Evolutionary conservation across 2,113 vertebrate genomes (phyloP), one percentile per base, ranked within the genome.

Genomic region (Ifrita kowaldi): DNA sequence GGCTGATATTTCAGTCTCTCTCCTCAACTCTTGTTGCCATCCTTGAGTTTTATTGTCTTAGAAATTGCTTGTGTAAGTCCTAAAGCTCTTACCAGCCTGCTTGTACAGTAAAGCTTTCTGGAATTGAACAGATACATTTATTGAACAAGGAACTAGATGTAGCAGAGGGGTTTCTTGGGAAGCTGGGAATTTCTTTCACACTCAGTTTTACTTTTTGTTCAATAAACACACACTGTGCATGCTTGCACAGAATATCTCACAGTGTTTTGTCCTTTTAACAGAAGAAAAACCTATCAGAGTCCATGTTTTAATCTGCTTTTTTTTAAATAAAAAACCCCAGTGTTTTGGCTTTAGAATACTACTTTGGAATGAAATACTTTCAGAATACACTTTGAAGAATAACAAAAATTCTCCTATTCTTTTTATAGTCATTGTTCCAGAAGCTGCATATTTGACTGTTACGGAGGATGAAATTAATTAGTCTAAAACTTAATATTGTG

Each of bases 381-480:
- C 35, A 55, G 55, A 75, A 70, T 53, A 10, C 74, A 18, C 22
- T 59, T 85, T 0, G 0, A 91, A 77, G 16, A 73, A 22, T 46
- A 60, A 37, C 6, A 62, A 47, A 81, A 87, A 53, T 27, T 68
- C 8, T 60, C 4, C 11, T 64, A 15, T 19, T 68, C 14, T 87
- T 78, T 74, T 83, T 62, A 18, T 19, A 53, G 26, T 46, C 12
- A 35, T 37, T 88, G 16, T 70, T 93, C 44, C 47, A 67, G 86
- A 88, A 85, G 5, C 41, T 74, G 27, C 27, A 2, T 50, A 32
- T 63, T 70, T 87, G 27, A 39, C 42, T 3, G 0, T 70, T 84
- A 37, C 4, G 13, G 69, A 90, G 55, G 47, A 49, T 86, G 39
- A 8, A 83, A 32, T 96, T 93, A 83, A 85, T 85, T 86, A 75